These are phyloP conservation scores for Columba livia DNA, from an alignment of 2,113 vertebrate genomes.

Conservation along the genomic window DNA sequence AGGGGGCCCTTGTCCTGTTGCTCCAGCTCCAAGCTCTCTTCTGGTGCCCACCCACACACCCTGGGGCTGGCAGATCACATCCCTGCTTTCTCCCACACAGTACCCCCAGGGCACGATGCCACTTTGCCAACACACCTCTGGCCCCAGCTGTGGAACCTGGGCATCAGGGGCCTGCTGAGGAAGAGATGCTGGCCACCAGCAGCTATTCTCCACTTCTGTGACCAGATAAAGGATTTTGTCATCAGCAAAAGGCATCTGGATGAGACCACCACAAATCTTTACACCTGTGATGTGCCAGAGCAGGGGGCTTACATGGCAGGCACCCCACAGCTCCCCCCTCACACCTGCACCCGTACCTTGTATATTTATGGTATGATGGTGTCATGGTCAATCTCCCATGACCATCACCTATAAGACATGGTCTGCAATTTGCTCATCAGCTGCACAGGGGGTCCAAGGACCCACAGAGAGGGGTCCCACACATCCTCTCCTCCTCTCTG, in stretches of 20 bases:
- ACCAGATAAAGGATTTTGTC: not conserved
- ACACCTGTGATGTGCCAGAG: not conserved
- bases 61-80: not conserved
- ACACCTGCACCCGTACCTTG: fast-evolving
- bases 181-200: not conserved
- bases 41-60: fast-evolving
- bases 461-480: not conserved
- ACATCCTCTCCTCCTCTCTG: not conserved
- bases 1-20: not conserved
- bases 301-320: not conserved
- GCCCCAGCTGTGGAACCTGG: not conserved
- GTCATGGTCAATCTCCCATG: not conserved
- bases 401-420: fast-evolving
- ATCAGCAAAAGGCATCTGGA: not conserved
- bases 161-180: not conserved
- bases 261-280: not conserved
- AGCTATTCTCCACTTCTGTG: not conserved
- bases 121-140: not conserved
- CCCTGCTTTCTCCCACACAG: not conserved
- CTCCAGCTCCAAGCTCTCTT: not conserved
- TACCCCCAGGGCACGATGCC: fast-evolving
- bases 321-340: not conserved
- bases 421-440: not conserved
- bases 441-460: not conserved
- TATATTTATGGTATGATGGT: not conserved